phyloP scores from a whole-genome alignment of 2,888 invertebrate species.

The Dichetophora obliterata region DNA sequence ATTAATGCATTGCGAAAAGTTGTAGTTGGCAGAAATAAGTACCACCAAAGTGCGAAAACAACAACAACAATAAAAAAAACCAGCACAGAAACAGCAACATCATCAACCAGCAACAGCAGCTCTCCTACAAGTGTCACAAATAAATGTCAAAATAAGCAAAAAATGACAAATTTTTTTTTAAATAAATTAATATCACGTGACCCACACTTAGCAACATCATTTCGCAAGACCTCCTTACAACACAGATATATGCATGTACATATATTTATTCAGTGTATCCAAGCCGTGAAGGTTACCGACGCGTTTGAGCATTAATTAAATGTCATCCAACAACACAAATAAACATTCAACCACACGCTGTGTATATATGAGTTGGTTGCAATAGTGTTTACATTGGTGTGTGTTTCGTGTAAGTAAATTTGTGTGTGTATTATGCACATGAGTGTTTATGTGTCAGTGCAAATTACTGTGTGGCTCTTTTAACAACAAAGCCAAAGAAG shows the following conservation, averaged over 20 bases:
- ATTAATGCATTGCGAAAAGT: background rate
- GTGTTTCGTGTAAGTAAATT: background rate
- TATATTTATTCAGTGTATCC: background rate
- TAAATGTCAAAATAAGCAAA: background rate
- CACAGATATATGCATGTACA: background rate
- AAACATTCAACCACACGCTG: background rate
- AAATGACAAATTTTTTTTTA: background rate
- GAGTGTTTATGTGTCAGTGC: background rate
- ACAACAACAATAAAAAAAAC: background rate
- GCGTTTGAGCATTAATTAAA: constrained; percentile 1
- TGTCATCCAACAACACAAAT: constrained; percentile 13
- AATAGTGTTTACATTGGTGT: background rate
- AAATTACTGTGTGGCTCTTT: background rate
- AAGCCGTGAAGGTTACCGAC: background rate
- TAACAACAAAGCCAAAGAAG: background rate
- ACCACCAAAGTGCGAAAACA: no score
- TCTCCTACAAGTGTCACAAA: background rate
- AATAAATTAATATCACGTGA: background rate
- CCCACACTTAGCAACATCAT: background rate
- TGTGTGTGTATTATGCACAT: background rate
- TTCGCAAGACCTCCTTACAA: background rate
- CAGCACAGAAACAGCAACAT: background rate
- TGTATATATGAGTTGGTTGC: background rate
- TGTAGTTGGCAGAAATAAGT: background rate
- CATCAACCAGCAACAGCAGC: background rate